Conservation (phyloP, 2,113 vertebrate species). For the Prietella phreatophila region DNA sequence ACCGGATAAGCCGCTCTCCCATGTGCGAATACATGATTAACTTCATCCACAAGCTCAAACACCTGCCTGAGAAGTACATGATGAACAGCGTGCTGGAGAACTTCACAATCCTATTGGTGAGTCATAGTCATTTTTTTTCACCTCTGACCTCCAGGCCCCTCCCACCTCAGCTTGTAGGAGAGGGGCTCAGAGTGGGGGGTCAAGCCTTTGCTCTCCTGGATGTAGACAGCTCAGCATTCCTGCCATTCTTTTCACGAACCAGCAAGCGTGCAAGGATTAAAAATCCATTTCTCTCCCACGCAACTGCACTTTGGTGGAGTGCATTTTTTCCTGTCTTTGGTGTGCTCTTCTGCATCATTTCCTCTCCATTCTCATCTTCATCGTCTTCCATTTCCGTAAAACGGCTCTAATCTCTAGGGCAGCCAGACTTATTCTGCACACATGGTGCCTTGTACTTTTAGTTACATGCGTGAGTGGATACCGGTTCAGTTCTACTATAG, state of each 20-base stretch:
- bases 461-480: neutral
- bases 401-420: too few species aligned
- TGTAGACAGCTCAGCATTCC: constrained; percentile 57
- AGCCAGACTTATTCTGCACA: too few species aligned
- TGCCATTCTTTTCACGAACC: constrained; percentile 60
- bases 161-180: neutral
- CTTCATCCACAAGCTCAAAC: constrained; percentile 99
- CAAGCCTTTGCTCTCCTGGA: neutral
- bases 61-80: constrained; percentile 99
- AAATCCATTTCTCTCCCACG: constrained; percentile 45
- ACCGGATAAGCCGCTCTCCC: constrained; percentile 96
- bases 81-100: constrained; percentile 99
- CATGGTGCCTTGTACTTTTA: too few species aligned
- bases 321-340: too few species aligned
- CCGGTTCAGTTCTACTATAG: neutral
- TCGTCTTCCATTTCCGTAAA: too few species aligned
- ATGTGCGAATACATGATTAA: constrained; percentile 99
- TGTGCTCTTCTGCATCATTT: too few species aligned
- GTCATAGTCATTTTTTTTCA: constrained; percentile 35
- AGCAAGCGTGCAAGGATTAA: constrained; percentile 49
- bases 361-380: too few species aligned
- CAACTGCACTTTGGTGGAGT: constrained; percentile 24
- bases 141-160: neutral
- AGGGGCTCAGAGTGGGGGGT: neutral
- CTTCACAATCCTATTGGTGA: constrained; percentile 98